Evolutionary conservation across 2,888 invertebrate genomes (phyloP).

Genomic region (Agrochola lota): DNA sequence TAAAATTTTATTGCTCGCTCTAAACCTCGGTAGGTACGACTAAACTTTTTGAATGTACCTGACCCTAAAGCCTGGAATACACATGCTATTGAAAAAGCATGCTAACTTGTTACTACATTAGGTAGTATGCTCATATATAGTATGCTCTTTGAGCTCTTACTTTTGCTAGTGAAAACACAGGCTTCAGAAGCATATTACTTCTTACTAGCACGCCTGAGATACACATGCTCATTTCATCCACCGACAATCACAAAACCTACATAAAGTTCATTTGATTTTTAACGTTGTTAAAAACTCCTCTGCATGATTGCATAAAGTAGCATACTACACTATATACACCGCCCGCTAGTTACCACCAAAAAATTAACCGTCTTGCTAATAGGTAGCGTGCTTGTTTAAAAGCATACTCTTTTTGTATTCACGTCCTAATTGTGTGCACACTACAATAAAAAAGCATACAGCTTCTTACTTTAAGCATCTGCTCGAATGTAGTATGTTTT

Average conservation of each 20-base stretch:
- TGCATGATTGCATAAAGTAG: not conserved
- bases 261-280: not conserved
- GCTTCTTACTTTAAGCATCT: not conserved
- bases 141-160: not conserved
- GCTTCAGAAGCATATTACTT: not conserved
- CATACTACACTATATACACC: not conserved
- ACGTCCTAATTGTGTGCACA: not conserved
- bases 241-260: not conserved
- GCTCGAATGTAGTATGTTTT: not conserved
- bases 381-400: not conserved
- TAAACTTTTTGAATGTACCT: conserved; percentile 37
- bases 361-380: not conserved
- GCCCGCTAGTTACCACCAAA: not conserved
- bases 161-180: not conserved
- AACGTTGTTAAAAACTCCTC: not conserved
- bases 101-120: not conserved
- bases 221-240: too few relatives aligned
- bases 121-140: not conserved
- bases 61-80: conserved; percentile 13
- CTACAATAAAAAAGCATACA: too few relatives aligned
- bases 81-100: conserved; percentile 4
- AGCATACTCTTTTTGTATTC: not conserved
- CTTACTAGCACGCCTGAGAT: not conserved
- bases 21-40: conserved; percentile 37
- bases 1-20: conserved; percentile 65